Evolutionary conservation across 2,888 invertebrate genomes (phyloP), one percentile per base, ranked within the genome.

Genomic region (Eupithecia abbreviata): DNA sequence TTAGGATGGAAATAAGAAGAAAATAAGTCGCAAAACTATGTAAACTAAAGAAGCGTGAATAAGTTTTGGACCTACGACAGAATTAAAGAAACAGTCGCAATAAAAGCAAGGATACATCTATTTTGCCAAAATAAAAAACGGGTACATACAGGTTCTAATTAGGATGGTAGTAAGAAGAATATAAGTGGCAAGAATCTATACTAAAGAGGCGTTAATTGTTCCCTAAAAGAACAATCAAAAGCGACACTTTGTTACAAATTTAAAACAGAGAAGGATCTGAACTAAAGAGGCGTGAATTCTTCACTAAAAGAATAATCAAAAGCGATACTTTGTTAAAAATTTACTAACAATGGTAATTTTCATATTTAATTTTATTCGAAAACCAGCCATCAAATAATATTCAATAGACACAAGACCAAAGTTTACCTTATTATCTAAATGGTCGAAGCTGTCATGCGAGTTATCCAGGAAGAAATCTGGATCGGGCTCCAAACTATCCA

Each of bases 401-500:
- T 66, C 42, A 42, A 41, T 7, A 42, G 66, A 41, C 49, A 10
- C n/a, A 62, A 62, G 18, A 9, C n/a, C 62, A 6, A 10, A 18
- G 47, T 47, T 72, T 72, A 72, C 72, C 72, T 72, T 65, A 65
- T n/a, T 72, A 65, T 72, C 62, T 72, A 58, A 47, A 71, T 71
- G 51, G 69, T 75, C 69, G 43, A 58, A 75, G 58, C 43, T 51
- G n/a, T 70, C 65, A 18, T 70, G 45, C 4, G 72, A 58, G 18
- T 67, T 43, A 58, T 62, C 62, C 71, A 71, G 45, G n/a, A 71
- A 58, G 71, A 71, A 71, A 41, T 71, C 81, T 67, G 79, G 77
- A 58, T 83, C 82, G 30, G 81, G 74, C 51, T 81, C 80, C 41
- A 82, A 78, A 51, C 10, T 68, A 69, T 69, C 69, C 18, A 69